These are phyloP conservation scores for Chrysomela aeneicollis DNA, from an alignment of 2,888 invertebrate genomes.

Conservation along the genomic window DNA sequence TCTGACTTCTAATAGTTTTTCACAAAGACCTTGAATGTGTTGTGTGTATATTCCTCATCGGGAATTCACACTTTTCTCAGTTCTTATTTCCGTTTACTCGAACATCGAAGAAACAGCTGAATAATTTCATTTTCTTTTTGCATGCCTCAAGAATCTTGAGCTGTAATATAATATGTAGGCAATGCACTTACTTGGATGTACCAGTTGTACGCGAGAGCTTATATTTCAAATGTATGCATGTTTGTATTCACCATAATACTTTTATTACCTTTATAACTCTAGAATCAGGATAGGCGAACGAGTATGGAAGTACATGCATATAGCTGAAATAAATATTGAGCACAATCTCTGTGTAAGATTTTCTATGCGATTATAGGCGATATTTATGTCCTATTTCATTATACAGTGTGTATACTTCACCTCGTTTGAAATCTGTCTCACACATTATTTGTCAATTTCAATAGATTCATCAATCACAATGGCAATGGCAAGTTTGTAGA, in stretches of 20 bases:
- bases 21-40: no score
- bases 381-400: slow-evolving; percentile 18
- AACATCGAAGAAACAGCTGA: background rate
- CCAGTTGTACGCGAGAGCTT: slow-evolving; percentile 15
- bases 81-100: background rate
- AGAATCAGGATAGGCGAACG: slow-evolving; percentile 8
- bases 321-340: background rate
- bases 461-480: no score
- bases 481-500: no score
- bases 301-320: slow-evolving; percentile 1
- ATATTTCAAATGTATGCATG: slow-evolving; percentile 24
- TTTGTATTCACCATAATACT: slow-evolving; percentile 27
- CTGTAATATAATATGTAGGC: slow-evolving; percentile 13
- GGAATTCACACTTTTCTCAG: no score
- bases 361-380: background rate
- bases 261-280: slow-evolving; percentile 23
- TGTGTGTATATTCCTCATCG: no score
- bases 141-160: slow-evolving; percentile 16
- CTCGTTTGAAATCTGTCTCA: no score
- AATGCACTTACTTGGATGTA: slow-evolving; percentile 24
- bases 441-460: no score
- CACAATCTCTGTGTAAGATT: background rate
- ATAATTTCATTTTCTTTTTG: slow-evolving; percentile 13
- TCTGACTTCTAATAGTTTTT: no score
- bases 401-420: background rate